Evolutionary conservation across 2,888 invertebrate species (phyloP).

Genomic region (Holacanthella duospinosa): DNA sequence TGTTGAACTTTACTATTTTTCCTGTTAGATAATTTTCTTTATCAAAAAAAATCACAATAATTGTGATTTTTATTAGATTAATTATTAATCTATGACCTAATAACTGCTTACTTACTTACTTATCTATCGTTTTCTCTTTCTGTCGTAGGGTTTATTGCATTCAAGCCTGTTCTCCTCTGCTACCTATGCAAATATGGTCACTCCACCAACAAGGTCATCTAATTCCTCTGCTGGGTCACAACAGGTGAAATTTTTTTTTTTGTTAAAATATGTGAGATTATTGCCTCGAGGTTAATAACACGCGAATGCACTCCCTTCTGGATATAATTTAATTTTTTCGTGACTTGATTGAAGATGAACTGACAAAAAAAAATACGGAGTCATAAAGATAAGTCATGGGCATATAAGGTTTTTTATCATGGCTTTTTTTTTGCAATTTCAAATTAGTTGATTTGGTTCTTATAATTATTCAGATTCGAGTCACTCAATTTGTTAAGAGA

Average conservation of each 20-base stretch:
- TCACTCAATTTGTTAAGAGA: background rate
- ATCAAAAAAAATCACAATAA: no score
- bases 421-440: background rate
- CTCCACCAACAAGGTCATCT: constrained; percentile 16
- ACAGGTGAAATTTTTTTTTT: background rate
- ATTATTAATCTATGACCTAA: no score
- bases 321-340: no score
- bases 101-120: background rate
- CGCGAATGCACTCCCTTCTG: no score
- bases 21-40: no score
- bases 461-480: background rate
- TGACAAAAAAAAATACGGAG: no score
- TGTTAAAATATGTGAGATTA: background rate
- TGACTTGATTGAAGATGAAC: no score
- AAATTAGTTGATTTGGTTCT: background rate
- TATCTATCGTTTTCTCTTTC: constrained; percentile 3
- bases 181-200: constrained; percentile 21
- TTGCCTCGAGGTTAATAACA: no score
- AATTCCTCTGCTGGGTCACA: constrained; percentile 16
- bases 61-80: no score
- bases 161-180: constrained; percentile 18
- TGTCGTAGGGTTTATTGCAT: constrained; percentile 22
- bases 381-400: no score
- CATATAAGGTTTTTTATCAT: no score
- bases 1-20: background rate